These are phyloP conservation scores for Buceros bicornis DNA, from an alignment of 2,797 vertebrate species.

Conservation along the genomic window DNA sequence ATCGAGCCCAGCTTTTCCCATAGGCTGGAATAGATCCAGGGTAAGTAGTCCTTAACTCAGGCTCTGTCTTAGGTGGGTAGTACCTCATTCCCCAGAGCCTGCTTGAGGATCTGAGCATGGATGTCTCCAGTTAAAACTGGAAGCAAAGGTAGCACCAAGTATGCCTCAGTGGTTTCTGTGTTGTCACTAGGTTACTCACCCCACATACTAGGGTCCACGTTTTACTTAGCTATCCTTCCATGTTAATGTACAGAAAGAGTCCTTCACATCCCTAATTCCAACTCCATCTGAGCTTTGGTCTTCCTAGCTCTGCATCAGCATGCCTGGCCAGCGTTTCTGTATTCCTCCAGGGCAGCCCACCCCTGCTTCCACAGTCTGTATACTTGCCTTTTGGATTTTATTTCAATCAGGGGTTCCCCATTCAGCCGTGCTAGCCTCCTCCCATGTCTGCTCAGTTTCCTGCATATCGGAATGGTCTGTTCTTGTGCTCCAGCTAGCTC, in stretches of 20 bases:
- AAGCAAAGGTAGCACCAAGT: neutral
- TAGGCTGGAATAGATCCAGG: neutral
- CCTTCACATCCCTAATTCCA: neutral
- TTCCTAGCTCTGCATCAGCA: neutral
- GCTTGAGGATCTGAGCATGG: neutral
- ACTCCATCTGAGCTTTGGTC: neutral
- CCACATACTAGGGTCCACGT: fast-evolving
- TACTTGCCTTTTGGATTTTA: neutral
- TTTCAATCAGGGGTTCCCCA: neutral
- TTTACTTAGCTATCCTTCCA: neutral
- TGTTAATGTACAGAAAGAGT: neutral
- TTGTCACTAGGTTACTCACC: neutral
- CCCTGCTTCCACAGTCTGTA: neutral
- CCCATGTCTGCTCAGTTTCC: neutral
- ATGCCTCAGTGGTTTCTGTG: neutral
- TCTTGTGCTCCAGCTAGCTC: neutral
- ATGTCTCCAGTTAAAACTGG: neutral
- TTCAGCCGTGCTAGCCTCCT: neutral
- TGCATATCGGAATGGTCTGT: neutral
- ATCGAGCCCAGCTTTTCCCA: neutral
- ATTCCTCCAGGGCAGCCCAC: neutral
- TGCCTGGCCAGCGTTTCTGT: neutral
- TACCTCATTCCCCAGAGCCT: neutral
- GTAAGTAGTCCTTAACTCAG: neutral
- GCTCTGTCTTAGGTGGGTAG: neutral